Evolutionary conservation across 2,888 invertebrate species (phyloP), one percentile per base, ranked within the genome.

Genomic region (Saturnia japonica): DNA sequence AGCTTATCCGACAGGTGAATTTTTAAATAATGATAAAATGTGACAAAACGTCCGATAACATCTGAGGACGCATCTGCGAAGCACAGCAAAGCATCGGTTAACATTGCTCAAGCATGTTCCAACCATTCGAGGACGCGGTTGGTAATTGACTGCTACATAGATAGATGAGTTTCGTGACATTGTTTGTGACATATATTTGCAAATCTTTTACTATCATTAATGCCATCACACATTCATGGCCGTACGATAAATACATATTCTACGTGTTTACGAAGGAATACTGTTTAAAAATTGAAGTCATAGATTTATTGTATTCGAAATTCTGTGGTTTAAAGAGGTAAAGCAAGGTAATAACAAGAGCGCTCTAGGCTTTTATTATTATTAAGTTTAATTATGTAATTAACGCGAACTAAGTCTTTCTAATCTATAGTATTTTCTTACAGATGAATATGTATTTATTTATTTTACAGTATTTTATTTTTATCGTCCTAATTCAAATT

Each of bases 1-100:
- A 14, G 14, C 51, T 67, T 70, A 67, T 70, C 66, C 16, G 34
- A 64, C 11, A 42, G 40, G 4, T 54, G 54, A 40, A 34, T 74
- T 72, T 73, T 70, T 72, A 75, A 51, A 72, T 71, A 70, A 71
- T 62, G 76, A 77, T 77, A 76, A 75, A 14, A 42, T 3, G 16
- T 78, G 73, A 74, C 74, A 75, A 70, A 74, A 75, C 62, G 74
- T 75, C 76, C 72, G 77, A 77, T 75, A 68, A 14, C 67, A 67
- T 60, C 57, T 14, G 14, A 28, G 28, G 64, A 64, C 40, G n/a
- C n/a, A n/a, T n/a, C n/a, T n/a, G n/a, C n/a, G 64, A 19, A 64
- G 57, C 22, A 64, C 40, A 60, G 25, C 57, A 60, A 4, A 16
- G 42, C 47, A n/a, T 7, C 45, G 40, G 28, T 14, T 42, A 22